A percentile compares a stretch with the other conserved stretches of the same genome.
These are phyloP conservation scores for Homarus americanus DNA, from an alignment of 1,140 invertebrate species.

Conservation along the genomic window DNA sequence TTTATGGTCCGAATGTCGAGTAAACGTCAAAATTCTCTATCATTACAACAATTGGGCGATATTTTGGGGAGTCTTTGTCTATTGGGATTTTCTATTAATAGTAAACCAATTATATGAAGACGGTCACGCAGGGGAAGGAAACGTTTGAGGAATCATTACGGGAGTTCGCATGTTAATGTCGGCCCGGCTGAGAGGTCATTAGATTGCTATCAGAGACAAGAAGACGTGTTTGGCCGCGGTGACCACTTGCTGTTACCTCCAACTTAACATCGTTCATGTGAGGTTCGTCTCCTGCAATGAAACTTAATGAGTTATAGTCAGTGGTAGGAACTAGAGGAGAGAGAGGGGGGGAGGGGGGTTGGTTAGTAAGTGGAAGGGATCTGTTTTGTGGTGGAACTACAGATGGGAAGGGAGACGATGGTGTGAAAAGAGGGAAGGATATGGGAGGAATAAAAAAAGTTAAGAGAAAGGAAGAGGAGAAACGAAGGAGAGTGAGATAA, in stretches of 20 bases:
- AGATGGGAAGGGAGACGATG: no score
- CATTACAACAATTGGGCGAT: not conserved
- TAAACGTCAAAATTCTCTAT: not conserved
- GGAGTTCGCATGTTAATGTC: conserved; percentile 32
- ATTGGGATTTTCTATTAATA: conserved; percentile 46
- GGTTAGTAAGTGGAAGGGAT: no score
- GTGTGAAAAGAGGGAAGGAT: no score
- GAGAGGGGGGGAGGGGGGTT: no score
- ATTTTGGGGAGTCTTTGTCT: conserved; percentile 17
- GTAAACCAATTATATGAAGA: not conserved
- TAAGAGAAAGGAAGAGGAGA: not conserved
- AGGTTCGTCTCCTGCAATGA: not conserved
- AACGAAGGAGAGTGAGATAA: not conserved
- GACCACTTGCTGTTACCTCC: conserved; percentile 37
- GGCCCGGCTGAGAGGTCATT: conserved; percentile 27
- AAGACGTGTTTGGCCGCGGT: conserved; percentile 13
- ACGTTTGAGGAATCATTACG: not conserved
- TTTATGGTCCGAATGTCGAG: not conserved
- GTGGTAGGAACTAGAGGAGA: no score
- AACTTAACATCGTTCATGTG: conserved; percentile 14
- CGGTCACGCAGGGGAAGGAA: not conserved
- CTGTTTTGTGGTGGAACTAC: no score
- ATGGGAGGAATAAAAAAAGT: no score
- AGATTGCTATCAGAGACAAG: conserved; percentile 44
- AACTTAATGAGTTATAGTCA: not conserved